These are phyloP conservation scores for Procambarus virginalis DNA, from an alignment of 1,140 invertebrate species.

Conservation along the genomic window DNA sequence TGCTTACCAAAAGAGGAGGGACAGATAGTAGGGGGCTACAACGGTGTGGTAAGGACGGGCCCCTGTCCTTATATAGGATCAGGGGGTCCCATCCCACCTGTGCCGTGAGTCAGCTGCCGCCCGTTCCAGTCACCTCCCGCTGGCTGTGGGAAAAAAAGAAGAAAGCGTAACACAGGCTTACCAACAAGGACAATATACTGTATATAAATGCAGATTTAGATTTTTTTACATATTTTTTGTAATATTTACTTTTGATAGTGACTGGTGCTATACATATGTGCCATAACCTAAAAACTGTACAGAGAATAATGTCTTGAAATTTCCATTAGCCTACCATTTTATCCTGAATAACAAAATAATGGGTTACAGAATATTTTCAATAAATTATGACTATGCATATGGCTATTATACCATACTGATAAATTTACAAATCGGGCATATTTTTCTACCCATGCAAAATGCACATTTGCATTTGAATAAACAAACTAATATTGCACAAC, in stretches of 20 bases:
- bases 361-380: not conserved
- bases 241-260: not conserved
- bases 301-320: not conserved
- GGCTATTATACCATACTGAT: not conserved
- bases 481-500: too few species aligned
- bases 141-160: slow-evolving; percentile 60
- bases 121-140: slow-evolving; percentile 50
- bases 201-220: not conserved
- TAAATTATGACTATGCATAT: not conserved
- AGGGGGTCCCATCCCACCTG: slow-evolving; percentile 59
- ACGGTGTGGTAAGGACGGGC: slow-evolving; percentile 56
- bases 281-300: too few species aligned
- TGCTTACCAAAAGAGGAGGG: slow-evolving; percentile 55
- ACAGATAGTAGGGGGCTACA: slow-evolving; percentile 44
- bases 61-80: slow-evolving; percentile 52
- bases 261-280: not conserved
- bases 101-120: slow-evolving; percentile 49
- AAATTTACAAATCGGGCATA: not conserved
- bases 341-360: not conserved
- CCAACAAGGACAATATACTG: not conserved
- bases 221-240: not conserved
- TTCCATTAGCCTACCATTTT: not conserved
- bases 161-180: slow-evolving; percentile 62
- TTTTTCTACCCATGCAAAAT: too few species aligned
- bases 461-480: too few species aligned